Conservation (phyloP, 2,113 vertebrate species). For the Leucopsar rothschildi region DNA sequence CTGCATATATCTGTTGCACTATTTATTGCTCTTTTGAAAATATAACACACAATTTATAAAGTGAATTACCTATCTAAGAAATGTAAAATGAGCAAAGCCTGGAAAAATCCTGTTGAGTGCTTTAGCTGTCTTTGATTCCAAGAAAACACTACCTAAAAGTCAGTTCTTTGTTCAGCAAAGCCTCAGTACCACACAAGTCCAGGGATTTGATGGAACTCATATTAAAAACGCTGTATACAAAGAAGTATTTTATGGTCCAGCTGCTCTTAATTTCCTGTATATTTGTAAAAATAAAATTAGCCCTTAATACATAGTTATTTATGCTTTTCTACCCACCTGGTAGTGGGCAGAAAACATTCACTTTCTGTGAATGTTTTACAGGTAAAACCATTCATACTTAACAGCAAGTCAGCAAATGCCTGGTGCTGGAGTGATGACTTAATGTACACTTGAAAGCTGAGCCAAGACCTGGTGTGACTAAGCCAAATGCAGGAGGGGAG, state of each 20-base stretch:
- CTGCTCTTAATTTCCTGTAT: conserved; percentile 39
- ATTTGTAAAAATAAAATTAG: conserved; percentile 24
- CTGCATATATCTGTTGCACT: not conserved
- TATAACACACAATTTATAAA: not conserved
- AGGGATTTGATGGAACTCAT: not conserved
- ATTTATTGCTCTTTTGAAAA: not conserved
- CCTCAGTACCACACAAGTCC: not conserved
- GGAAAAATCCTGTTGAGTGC: not conserved
- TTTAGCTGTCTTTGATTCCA: not conserved
- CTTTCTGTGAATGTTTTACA: conserved; percentile 11
- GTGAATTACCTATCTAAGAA: not conserved
- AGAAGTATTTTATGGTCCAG: conserved; percentile 10
- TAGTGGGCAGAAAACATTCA: not conserved
- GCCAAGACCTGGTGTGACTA: not conserved
- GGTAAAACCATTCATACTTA: conserved; percentile 13
- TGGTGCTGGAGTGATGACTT: not conserved
- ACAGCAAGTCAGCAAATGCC: not conserved
- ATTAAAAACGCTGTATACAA: not conserved
- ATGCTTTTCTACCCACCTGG: not conserved
- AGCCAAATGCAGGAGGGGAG: not conserved
- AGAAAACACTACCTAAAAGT: not conserved
- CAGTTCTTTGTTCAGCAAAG: not conserved
- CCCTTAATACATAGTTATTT: not conserved
- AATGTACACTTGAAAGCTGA: not conserved
- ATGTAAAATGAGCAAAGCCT: not conserved